phyloP scores from a whole-genome alignment of 2,888 invertebrate genomes.

The Anodontia alba region DNA sequence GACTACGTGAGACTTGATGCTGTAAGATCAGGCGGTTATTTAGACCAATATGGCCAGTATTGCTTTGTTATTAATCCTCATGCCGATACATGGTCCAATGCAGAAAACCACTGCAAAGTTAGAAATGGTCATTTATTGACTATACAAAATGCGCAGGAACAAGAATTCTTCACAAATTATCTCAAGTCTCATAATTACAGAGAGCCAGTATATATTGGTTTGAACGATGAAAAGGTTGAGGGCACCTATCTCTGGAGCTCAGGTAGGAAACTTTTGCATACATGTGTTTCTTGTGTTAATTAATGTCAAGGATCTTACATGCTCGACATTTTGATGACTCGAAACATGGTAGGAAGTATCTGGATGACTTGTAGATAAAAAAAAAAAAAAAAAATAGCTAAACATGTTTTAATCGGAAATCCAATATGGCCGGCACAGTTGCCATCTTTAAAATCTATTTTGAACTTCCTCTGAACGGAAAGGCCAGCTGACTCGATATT shows the following conservation, averaged over 20 bases:
- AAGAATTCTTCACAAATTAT: constrained; percentile 42
- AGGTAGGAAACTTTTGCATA: constrained; percentile 36
- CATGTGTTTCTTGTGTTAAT: background rate
- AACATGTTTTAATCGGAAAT: too few relatives aligned
- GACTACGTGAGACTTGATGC: constrained; percentile 40
- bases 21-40: constrained; percentile 26
- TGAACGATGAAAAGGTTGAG: constrained; percentile 41
- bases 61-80: constrained; percentile 47
- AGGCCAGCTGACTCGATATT: too few relatives aligned
- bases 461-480: too few relatives aligned
- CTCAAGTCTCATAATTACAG: constrained; percentile 27
- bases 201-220: constrained; percentile 44
- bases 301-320: too few relatives aligned
- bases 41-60: constrained; percentile 51
- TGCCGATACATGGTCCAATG: constrained; percentile 46
- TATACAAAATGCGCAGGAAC: constrained; percentile 40
- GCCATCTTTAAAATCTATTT: too few relatives aligned
- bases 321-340: background rate
- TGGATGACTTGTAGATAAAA: too few relatives aligned
- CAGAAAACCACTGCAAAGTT: constrained; percentile 44
- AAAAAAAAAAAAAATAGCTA: too few relatives aligned
- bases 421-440: too few relatives aligned
- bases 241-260: constrained; percentile 44
- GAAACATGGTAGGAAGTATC: too few relatives aligned
- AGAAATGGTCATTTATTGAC: constrained; percentile 32